Percentiles rank a stretch among this genome's conserved stretches.
Conservation (phyloP, 1,140 invertebrate species). For the Cydia splendana region DNA sequence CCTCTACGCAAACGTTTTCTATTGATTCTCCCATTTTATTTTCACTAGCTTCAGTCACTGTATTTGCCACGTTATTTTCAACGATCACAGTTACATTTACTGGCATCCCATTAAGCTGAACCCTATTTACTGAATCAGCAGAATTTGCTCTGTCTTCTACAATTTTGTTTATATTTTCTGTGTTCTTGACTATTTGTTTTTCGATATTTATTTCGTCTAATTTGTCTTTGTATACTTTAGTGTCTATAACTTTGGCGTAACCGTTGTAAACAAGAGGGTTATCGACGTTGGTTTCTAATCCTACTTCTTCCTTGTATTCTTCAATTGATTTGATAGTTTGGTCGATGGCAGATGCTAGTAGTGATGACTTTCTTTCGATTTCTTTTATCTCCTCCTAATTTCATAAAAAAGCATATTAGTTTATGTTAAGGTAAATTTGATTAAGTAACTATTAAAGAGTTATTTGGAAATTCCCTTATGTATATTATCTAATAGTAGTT, state of each 20-base stretch:
- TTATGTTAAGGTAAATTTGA: not conserved
- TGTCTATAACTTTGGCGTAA: slow-evolving; percentile 33
- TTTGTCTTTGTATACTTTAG: slow-evolving; percentile 29
- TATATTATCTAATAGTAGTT: too few species aligned
- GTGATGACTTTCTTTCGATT: slow-evolving; percentile 63
- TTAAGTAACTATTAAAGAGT: not conserved
- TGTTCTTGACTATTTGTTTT: slow-evolving; percentile 34
- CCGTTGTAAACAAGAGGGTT: slow-evolving; percentile 33
- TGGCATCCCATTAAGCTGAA: slow-evolving; percentile 30
- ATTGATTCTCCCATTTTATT: slow-evolving; percentile 37
- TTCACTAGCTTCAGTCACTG: slow-evolving; percentile 33
- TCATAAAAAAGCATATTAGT: slow-evolving; percentile 16
- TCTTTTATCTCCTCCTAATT: slow-evolving; percentile 65
- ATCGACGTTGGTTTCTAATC: slow-evolving; percentile 44
- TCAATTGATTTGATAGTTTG: slow-evolving; percentile 67
- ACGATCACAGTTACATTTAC: slow-evolving; percentile 27
- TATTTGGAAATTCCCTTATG: too few species aligned
- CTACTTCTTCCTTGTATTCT: slow-evolving; percentile 66
- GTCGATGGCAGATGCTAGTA: slow-evolving; percentile 65
- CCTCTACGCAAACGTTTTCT: slow-evolving; percentile 43
- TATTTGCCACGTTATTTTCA: slow-evolving; percentile 27
- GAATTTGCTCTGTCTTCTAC: slow-evolving; percentile 23
- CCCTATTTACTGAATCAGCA: not conserved
- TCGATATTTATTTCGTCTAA: slow-evolving; percentile 27
- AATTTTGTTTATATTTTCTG: slow-evolving; percentile 31